Evolutionary conservation across 2,888 invertebrate species (phyloP), one percentile per base, ranked within the genome.

Genomic region (Thysanoteuthis rhombus): DNA sequence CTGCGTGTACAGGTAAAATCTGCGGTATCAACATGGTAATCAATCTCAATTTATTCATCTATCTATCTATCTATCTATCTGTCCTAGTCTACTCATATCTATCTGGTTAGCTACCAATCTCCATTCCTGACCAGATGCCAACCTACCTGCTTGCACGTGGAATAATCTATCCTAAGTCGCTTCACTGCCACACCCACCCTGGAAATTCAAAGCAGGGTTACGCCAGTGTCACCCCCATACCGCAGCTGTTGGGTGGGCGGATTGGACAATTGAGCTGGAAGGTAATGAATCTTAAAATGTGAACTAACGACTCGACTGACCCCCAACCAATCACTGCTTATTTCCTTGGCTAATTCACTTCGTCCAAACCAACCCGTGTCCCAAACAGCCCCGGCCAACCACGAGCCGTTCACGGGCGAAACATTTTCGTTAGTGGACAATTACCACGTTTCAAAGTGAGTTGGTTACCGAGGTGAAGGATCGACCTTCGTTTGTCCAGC

Each of bases 351-450:
- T 75, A 75, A 75, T 75, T 75, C 75, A n/a, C n/a, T 75, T 75
- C 75, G 16, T 36, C n/a, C n/a, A 12, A n/a, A 75, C 75, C 36
- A n/a, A n/a, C 75, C 75, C n/a, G 16, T 12, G n/a, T 36, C 52
- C 52, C n/a, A 36, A 75, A n/a, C 36, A 75, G 12, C 75, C n/a
- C 45, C 40, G n/a, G 32, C 91, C 42, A 40, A 42, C 91, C 91
- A 42, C 39, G 42, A 39, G 39, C n/a, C 25, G 52, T 52, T 22
- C 52, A 52, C 52, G 52, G 52, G 10, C 92, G 45, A 92, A 45
- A 92, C 38, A 92, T 45, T 92, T 39, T 40, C 92, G 40, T 92
- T 92, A 92, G 92, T 92, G 92, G 45, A 92, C 92, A 45, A 42
- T 40, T 92, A 42, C 92, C 92, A 38, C 40, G 92, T 92, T 92